These are phyloP conservation scores for Heptranchias perlo DNA, from an alignment of 2,113 vertebrate genomes.

Conservation along the genomic window DNA sequence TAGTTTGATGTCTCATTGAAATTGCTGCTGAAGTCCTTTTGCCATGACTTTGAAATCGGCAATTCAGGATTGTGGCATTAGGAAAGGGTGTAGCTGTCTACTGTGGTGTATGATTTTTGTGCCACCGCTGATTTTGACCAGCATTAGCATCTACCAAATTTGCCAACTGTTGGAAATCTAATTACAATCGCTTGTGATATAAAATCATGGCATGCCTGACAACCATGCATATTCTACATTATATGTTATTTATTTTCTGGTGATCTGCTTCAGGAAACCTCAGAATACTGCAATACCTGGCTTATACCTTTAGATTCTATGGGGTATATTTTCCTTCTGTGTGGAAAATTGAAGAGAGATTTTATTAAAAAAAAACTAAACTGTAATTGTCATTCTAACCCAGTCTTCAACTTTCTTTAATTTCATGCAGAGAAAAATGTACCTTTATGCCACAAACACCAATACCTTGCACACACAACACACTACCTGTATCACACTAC, in stretches of 20 bases:
- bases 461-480: neutral
- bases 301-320: neutral
- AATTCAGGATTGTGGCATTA: neutral
- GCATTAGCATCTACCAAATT: neutral
- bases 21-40: neutral
- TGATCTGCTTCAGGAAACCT: neutral
- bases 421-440: neutral
- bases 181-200: neutral
- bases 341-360: neutral
- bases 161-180: neutral
- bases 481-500: neutral
- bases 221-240: neutral
- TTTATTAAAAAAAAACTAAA: neutral
- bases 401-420: neutral
- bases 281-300: neutral
- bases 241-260: neutral
- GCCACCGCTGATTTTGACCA: neutral
- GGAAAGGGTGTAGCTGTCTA: neutral
- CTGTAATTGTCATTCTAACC: neutral
- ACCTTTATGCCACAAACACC: neutral
- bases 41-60: neutral
- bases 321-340: neutral
- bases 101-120: neutral
- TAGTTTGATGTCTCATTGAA: neutral
- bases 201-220: neutral